Conservation (phyloP, 2,797 vertebrate genomes). For the Syndactyla subalaris region DNA sequence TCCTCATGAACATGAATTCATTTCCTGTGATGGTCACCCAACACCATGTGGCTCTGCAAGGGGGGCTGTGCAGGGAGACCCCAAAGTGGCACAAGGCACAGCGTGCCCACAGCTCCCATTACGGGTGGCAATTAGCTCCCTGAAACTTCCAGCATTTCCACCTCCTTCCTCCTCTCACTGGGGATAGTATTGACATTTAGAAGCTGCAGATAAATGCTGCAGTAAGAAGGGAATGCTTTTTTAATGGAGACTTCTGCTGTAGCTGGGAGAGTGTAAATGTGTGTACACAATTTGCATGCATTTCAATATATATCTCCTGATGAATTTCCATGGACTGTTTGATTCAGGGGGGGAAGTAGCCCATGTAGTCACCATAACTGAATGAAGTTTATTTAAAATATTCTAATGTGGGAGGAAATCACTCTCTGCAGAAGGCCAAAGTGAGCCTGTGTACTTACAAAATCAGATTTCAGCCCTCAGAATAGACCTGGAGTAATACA, state of each 20-base stretch:
- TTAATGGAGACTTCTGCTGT: slow-evolving; percentile 52
- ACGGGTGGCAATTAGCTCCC: slow-evolving; percentile 57
- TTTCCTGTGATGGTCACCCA: background rate
- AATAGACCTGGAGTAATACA: background rate
- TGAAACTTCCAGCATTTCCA: slow-evolving; percentile 61
- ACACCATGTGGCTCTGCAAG: background rate
- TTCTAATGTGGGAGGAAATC: background rate
- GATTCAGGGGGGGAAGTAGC: background rate
- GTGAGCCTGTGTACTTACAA: background rate
- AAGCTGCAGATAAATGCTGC: slow-evolving; percentile 57
- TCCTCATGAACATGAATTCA: background rate
- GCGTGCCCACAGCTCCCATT: slow-evolving; percentile 29
- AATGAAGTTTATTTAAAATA: slow-evolving; percentile 1
- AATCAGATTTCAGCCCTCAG: background rate
- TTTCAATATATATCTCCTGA: background rate
- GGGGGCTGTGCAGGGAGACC: background rate
- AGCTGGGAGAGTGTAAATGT: background rate
- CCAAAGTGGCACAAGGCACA: background rate
- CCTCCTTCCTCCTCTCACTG: slow-evolving; percentile 57
- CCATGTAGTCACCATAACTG: background rate
- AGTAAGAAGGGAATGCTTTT: slow-evolving; percentile 53
- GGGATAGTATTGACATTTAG: slow-evolving; percentile 75
- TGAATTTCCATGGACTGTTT: slow-evolving; percentile 27
- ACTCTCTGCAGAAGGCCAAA: background rate
- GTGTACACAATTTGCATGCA: slow-evolving; percentile 53